Percentiles rank a stretch among this genome's conserved stretches.
Conservation (phyloP, 2,888 invertebrate species). For the Nowickia ferox region DNA sequence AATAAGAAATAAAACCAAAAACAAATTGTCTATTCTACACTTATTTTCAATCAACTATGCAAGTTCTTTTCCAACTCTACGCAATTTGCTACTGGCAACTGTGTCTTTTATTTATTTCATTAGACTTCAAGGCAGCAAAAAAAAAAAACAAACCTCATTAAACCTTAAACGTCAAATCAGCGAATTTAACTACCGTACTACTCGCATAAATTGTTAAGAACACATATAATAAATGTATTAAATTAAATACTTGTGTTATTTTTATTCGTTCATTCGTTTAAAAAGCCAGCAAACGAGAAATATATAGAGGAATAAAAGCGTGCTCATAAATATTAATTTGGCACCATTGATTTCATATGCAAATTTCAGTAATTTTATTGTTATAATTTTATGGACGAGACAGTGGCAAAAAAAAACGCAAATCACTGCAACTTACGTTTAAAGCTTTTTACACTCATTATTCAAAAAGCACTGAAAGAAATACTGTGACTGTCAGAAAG, state of each 20-base stretch:
- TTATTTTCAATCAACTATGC: too few species aligned
- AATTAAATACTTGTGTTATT: slow-evolving; percentile 31
- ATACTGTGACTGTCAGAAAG: slow-evolving; percentile 5
- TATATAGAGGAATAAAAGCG: slow-evolving; percentile 17
- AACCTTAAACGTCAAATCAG: slow-evolving; percentile 40
- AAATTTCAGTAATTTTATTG: slow-evolving; percentile 61
- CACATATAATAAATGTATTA: slow-evolving; percentile 38
- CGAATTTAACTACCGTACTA: slow-evolving; percentile 52
- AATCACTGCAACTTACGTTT: slow-evolving; percentile 1
- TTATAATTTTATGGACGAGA: slow-evolving; percentile 29
- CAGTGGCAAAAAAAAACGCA: slow-evolving; percentile 6
- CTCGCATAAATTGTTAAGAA: slow-evolving; percentile 50
- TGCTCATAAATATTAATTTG: slow-evolving; percentile 70
- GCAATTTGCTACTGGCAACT: neutral
- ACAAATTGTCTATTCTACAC: too few species aligned
- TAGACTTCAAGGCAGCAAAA: neutral
- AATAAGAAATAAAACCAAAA: too few species aligned
- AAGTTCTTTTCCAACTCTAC: too few species aligned
- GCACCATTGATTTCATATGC: slow-evolving; percentile 69
- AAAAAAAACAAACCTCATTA: slow-evolving; percentile 26
- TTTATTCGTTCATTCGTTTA: neutral
- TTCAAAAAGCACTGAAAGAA: slow-evolving; percentile 22
- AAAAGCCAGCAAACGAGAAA: slow-evolving; percentile 3
- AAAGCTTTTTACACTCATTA: slow-evolving; percentile 8
- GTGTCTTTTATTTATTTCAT: neutral